These are phyloP conservation scores for Mixornis gularis DNA, from an alignment of 2,113 vertebrate genomes.

Conservation along the genomic window DNA sequence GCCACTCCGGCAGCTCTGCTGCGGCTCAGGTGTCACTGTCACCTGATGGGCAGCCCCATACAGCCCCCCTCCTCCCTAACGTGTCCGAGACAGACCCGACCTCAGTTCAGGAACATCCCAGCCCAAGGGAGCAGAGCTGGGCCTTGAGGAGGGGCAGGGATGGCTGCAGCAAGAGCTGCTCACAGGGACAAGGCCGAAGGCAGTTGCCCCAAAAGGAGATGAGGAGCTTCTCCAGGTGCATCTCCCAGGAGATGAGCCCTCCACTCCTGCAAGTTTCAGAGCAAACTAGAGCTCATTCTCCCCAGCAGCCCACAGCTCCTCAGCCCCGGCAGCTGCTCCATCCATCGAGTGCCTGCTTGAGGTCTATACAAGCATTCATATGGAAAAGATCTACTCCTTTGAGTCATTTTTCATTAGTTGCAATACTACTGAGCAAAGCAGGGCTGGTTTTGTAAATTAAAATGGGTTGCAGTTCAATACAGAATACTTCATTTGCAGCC, in stretches of 20 bases:
- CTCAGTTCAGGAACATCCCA: not conserved
- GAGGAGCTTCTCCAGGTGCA: not conserved
- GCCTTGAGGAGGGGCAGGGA: not conserved
- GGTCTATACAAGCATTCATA: constrained; percentile 28
- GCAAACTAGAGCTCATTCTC: not conserved
- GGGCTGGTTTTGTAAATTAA: constrained; percentile 56
- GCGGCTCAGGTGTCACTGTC: not conserved
- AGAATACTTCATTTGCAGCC: constrained; percentile 57
- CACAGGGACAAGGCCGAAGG: not conserved
- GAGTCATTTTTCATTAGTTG: constrained; percentile 62
- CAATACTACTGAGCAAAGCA: constrained; percentile 30
- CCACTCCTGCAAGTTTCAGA: not conserved
- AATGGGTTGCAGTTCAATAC: constrained; percentile 61
- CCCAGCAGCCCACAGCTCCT: not conserved
- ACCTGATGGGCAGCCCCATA: accelerated
- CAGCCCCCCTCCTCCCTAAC: accelerated
- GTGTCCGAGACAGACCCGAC: accelerated
- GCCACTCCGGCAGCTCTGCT: accelerated
- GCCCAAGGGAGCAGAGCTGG: not conserved
- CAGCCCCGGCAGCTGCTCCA: not conserved
- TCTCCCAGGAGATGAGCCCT: not conserved
- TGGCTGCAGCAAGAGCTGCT: accelerated
- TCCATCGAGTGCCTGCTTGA: not conserved
- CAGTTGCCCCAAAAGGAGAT: not conserved
- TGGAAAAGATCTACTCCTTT: constrained; percentile 44